phyloP scores from a whole-genome alignment of 2,888 invertebrate species.

The Drosophila meridionalis region DNA sequence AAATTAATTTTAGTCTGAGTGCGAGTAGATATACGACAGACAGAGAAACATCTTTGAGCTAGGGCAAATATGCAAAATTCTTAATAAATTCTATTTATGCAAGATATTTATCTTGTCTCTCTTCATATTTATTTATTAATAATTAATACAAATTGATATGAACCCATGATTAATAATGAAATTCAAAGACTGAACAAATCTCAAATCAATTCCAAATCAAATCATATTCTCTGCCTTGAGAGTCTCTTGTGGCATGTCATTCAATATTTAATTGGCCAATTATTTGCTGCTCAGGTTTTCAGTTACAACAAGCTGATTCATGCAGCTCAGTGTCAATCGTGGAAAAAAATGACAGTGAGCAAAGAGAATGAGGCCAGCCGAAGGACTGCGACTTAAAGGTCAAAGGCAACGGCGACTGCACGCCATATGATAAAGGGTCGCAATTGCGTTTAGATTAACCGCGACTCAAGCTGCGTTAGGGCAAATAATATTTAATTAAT shows the following conservation, averaged over 20 bases:
- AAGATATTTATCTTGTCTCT: no score
- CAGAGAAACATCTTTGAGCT: neutral
- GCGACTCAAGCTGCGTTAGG: conserved; percentile 3
- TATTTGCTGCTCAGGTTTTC: conserved; percentile 15
- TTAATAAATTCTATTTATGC: neutral
- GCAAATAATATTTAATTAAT: conserved; percentile 32
- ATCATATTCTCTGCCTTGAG: neutral
- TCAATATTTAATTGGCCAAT: conserved; percentile 38
- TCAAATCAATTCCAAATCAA: neutral
- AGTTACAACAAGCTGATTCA: neutral
- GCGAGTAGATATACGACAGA: neutral
- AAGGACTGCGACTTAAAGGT: conserved; percentile 23
- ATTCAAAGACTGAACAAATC: neutral
- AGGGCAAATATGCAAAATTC: neutral
- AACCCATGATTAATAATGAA: neutral
- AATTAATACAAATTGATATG: neutral
- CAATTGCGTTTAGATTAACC: conserved; percentile 23
- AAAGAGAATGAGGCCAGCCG: neutral
- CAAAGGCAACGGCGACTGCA: conserved; percentile 31
- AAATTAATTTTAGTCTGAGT: no score
- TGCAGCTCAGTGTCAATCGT: conserved; percentile 48
- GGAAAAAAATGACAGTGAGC: conserved; percentile 20
- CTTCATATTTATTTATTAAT: neutral
- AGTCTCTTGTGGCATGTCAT: conserved; percentile 8
- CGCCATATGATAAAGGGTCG: neutral